phyloP scores from a whole-genome alignment of 2,888 invertebrate genomes.

The Amphipyra berbera region DNA sequence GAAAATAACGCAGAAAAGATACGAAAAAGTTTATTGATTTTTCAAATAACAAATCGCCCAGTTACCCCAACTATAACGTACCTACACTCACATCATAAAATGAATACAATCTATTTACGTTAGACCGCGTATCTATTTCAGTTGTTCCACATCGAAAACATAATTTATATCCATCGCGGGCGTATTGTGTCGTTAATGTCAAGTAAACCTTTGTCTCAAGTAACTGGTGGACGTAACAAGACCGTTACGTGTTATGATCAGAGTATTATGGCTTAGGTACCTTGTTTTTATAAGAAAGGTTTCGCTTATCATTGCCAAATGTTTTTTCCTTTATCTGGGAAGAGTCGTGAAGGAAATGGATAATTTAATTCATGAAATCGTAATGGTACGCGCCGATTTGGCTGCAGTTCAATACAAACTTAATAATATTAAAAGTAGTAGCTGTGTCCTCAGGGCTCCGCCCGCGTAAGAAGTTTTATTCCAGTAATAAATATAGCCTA shows the following conservation, averaged over 20 bases:
- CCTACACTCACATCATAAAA: constrained; percentile 24
- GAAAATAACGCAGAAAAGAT: too few relatives aligned
- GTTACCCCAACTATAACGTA: too few relatives aligned
- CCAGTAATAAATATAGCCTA: too few relatives aligned
- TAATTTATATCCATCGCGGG: constrained; percentile 46
- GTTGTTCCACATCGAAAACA: constrained; percentile 49
- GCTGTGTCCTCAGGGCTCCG: too few relatives aligned
- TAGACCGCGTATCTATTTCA: constrained; percentile 48
- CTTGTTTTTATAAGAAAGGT: background rate
- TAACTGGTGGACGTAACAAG: constrained; percentile 9
- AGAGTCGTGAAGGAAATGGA: too few relatives aligned
- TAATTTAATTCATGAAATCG: too few relatives aligned
- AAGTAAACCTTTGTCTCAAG: constrained; percentile 37
- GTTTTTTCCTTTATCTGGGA: background rate
- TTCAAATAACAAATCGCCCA: too few relatives aligned
- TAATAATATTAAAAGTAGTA: too few relatives aligned
- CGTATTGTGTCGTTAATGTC: constrained; percentile 41
- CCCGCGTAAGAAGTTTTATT: too few relatives aligned
- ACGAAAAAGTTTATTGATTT: too few relatives aligned
- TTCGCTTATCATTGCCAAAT: background rate
- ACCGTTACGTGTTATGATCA: constrained; percentile 19
- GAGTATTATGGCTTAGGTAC: background rate
- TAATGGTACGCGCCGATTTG: too few relatives aligned
- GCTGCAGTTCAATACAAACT: too few relatives aligned
- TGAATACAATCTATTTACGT: constrained; percentile 52